These are phyloP conservation scores for Myotis brandtii DNA, from an alignment of 2,113 vertebrate species.

Conservation along the genomic window DNA sequence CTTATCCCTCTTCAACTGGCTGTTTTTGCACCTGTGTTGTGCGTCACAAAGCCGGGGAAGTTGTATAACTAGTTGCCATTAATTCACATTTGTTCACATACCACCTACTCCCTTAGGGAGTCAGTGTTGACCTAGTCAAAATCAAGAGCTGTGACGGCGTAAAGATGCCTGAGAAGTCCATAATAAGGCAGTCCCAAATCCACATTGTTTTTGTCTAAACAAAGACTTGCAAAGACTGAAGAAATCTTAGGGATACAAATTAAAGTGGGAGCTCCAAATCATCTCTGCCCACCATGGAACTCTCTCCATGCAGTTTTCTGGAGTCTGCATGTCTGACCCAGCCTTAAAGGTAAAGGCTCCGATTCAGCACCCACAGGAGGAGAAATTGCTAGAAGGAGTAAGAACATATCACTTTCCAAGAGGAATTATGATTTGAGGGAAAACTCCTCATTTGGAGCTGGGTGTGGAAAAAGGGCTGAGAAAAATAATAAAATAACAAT, in stretches of 20 bases:
- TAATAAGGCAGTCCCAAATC: neutral
- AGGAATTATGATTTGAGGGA: neutral
- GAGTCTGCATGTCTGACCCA: neutral
- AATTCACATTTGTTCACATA: neutral
- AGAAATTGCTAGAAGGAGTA: neutral
- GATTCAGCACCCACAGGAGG: neutral
- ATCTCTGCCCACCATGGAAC: neutral
- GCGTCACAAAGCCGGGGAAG: neutral
- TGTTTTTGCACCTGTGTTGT: neutral
- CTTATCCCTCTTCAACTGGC: neutral
- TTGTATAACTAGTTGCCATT: neutral
- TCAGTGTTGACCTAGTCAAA: neutral
- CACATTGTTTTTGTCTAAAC: constrained; percentile 15
- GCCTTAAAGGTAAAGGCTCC: neutral
- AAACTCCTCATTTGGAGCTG: neutral
- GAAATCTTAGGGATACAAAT: neutral
- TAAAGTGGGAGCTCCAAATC: neutral
- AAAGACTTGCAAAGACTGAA: neutral
- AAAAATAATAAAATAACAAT: neutral
- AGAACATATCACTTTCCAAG: neutral
- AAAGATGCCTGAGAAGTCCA: neutral
- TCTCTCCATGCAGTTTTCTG: neutral
- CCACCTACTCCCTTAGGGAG: neutral
- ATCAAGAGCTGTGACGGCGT: neutral
- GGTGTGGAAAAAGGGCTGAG: neutral